phyloP scores from a whole-genome alignment of 2,888 invertebrate species.

The Aphidoletes aphidimyza region DNA sequence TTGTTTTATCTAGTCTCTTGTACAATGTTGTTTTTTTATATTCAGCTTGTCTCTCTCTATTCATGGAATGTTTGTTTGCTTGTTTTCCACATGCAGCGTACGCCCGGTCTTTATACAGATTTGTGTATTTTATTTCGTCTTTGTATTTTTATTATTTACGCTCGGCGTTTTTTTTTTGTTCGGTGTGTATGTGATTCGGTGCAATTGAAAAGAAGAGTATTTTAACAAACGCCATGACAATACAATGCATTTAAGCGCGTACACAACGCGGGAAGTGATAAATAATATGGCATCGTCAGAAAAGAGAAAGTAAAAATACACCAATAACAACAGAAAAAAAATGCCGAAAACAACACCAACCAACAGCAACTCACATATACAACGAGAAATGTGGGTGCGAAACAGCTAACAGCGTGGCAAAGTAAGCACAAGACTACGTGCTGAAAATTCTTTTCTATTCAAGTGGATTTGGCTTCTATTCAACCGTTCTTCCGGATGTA shows the following conservation, averaged over 20 bases:
- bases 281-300: constrained; percentile 42
- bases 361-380: too few species aligned
- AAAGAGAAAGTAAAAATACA: constrained; percentile 4
- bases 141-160: constrained; percentile 37
- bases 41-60: background rate
- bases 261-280: constrained; percentile 24
- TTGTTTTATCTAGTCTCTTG: constrained; percentile 51
- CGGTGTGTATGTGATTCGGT: constrained; percentile 28
- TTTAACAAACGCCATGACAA: constrained; percentile 43
- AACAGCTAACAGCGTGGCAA: background rate
- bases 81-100: constrained; percentile 7
- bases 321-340: background rate
- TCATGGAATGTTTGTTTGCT: constrained; percentile 33
- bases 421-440: constrained; percentile 1
- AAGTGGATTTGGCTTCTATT: constrained; percentile 49
- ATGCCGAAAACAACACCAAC: background rate
- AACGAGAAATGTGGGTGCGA: constrained; percentile 37
- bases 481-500: constrained; percentile 43
- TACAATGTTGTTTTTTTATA: background rate
- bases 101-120: constrained; percentile 7
- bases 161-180: background rate
- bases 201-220: constrained; percentile 43
- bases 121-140: constrained; percentile 27
- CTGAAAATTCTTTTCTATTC: constrained; percentile 47
- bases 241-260: constrained; percentile 39